Evolutionary conservation across 2,888 invertebrate genomes (phyloP), one percentile per base, ranked within the genome.

Genomic region (Spodoptera exigua): DNA sequence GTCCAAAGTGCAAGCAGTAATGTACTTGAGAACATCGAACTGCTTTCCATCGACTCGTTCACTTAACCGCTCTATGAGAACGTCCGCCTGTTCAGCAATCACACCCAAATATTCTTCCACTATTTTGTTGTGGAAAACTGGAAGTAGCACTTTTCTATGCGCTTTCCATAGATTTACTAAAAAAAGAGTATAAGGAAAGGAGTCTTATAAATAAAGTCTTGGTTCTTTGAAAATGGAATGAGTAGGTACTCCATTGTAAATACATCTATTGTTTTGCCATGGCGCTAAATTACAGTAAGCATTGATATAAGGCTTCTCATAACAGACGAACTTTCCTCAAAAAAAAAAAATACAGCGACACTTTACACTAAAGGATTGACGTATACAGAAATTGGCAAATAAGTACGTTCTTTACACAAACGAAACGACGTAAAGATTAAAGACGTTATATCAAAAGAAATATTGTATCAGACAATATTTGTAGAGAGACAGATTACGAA

Each of bases 61-160:
- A 9, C 71, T 67, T 1, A 96, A 84, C 56, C 92, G 89, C 2
- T 94, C 84, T 0, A 94, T 74, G 17, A 96, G 85, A 10, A 95
- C 88, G 3, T 86, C 75, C 0, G 95, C 86, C 80, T 96, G 95
- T 45, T 95, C 95, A 34, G 95, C 93, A 75, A 96, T 95, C 0
- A 96, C 93, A 2, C 90, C 92, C 10, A 96, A 84, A 79, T 96
- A 96, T 61, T 95, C 95, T 61, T 96, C 95, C 13, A 96, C 89
- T 43, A 96, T 93, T 81, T 95, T 95, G 79, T 96, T 96, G 78
- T 96, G 95, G 78, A 96, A 96, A 0, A 96, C 94, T 2, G 96
- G 96, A 13, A 95, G 93, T 37, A 96, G 86, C 27, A 96, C 88
- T 87, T 95, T 96, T 46, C 96, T 87, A 53, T 96, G 94, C 0